Base-by-base conservation (phyloP, 2,888 invertebrate species). In the Keiferia lycopersicella region DNA sequence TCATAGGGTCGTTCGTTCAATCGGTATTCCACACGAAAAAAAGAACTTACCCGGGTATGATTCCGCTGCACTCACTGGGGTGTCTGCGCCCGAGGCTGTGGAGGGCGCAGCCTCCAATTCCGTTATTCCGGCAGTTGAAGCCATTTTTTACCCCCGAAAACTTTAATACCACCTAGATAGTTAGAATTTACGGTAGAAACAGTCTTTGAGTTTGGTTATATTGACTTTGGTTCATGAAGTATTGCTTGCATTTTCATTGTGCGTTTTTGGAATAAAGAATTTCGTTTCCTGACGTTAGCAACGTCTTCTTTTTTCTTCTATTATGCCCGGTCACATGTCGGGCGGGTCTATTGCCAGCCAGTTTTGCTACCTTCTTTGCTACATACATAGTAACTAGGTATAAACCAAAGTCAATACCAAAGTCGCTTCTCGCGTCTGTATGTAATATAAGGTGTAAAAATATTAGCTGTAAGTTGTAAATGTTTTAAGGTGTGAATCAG, bases 221-320 rank as follows among this genome's bases (percentile, higher is more conserved):
- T 14, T 53, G 51, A 45, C 11, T 69, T 70, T 65, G 64, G 67
- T 68, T 70, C 67, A 69, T 77, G 76, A 80, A 83, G 84, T 83
- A 34, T 34, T 34, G 34, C 34, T 34, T 34, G 34, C 34, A 34
- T 34, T 10, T 30, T 30, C 6, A 6, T 30, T 30, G 30, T 30
- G 30, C 30, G 6, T 30, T 80, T 81, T 45, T n/a, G 16, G 16
- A 45, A 45, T 45, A 73, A 66, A 77, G 76, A 81, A 79, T 84
- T 82, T 80, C 80, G 69, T 53, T 67, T 45, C 61, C n/a, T 66
- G 70, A 68, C 45, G 45, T 67, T 0, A 18, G 51, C 2, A 20
- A 34, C 3, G 11, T 22, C 51, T 51, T 50, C 18, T 41, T 3
- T 14, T 3, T 41, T 39, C 39, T 39, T 14, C 41, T 41, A 3